Base-by-base conservation (phyloP, 64 coral and sea anemone genomes). In the Dendronephthya gigantea region DNA sequence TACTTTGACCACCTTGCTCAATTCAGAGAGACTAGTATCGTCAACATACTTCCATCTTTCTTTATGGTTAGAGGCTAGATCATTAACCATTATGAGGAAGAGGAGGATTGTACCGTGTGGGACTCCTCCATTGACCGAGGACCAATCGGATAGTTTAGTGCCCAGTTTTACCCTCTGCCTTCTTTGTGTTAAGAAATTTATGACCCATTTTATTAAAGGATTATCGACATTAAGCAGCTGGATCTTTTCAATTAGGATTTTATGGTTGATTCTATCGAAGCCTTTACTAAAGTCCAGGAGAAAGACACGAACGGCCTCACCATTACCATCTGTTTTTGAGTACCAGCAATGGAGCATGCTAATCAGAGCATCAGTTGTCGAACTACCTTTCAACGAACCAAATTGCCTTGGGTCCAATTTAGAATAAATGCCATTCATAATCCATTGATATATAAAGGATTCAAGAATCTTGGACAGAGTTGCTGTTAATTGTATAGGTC, bases 401-500 rank as follows among this genome's bases (percentile, higher is more conserved):
- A 75, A 40, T 48, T 87, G 86, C 17, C 1, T 87, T 13, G 43
- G 59, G 39, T 87, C 86, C 36, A 87, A 33, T 17, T 69, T 86
- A 65, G 43, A 68, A 58, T 34, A 35, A 32, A 87, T 87, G 48
- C 39, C 85, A 40, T 87, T 65, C 62, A 87, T 51, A 66, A 87
- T 87, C 85, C 66, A 72, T 51, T 4, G 59, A 65, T 65, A 1
- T 66, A 72, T 37, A 87, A 72, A 87, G 6, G 52, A 51, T 87
- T 87, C 85, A 49, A 87, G 59, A 35, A 87, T 58, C 66, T 87
- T 87, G 62, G 85, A 1, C 62, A 87, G 45, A 36, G 59, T 87
- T 19, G 85, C 36, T 35, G 62, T 87, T 87, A 74, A 74, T 72
- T 56, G 74, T 69, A 87, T 87, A 1, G 85, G 84, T 85, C 84